Percentiles rank a stretch among this genome's conserved stretches.
Evolutionary conservation across 53 echinoderm and acorn worm species (phyloP).

Genomic region (Arbacia lixula): DNA sequence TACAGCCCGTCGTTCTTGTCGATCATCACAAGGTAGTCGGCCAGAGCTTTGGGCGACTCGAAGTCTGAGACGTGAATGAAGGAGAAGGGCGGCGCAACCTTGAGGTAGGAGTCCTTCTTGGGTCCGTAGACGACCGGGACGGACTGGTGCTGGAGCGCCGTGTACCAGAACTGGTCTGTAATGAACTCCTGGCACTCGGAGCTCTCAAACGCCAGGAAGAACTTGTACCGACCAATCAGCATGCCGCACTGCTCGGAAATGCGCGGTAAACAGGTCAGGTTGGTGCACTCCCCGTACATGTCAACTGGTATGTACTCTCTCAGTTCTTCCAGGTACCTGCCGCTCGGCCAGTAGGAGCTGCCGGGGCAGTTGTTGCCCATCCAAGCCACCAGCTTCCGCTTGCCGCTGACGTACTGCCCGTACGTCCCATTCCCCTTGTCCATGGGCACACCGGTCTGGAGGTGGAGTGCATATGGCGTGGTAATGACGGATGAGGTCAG

Average conservation of each 20-base stretch:
- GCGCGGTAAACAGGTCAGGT: slow-evolving; percentile 83
- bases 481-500: slow-evolving; percentile 55
- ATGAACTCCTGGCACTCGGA: slow-evolving; percentile 86
- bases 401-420: slow-evolving; percentile 28
- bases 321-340: slow-evolving; percentile 68
- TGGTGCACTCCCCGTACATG: slow-evolving; percentile 84
- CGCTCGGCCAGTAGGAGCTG: slow-evolving; percentile 86
- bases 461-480: slow-evolving; percentile 71
- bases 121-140: slow-evolving; percentile 92
- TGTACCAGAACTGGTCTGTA: slow-evolving; percentile 85
- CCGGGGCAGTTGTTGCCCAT: slow-evolving; percentile 90
- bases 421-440: not conserved
- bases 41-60: slow-evolving; percentile 68
- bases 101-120: slow-evolving; percentile 62
- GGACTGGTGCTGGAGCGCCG: slow-evolving; percentile 66
- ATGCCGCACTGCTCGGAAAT: slow-evolving; percentile 72
- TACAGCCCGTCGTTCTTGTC: slow-evolving; percentile 73
- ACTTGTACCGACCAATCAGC: slow-evolving; percentile 83
- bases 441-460: slow-evolving; percentile 26
- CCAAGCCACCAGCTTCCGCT: slow-evolving; percentile 80
- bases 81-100: slow-evolving; percentile 78
- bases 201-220: slow-evolving; percentile 83
- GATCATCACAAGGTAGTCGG: slow-evolving; percentile 59
- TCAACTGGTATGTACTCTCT: slow-evolving; percentile 71
- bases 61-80: slow-evolving; percentile 87